These are phyloP conservation scores for Tretioscincus oriximinensis DNA, from an alignment of 2,113 vertebrate species.

Conservation along the genomic window DNA sequence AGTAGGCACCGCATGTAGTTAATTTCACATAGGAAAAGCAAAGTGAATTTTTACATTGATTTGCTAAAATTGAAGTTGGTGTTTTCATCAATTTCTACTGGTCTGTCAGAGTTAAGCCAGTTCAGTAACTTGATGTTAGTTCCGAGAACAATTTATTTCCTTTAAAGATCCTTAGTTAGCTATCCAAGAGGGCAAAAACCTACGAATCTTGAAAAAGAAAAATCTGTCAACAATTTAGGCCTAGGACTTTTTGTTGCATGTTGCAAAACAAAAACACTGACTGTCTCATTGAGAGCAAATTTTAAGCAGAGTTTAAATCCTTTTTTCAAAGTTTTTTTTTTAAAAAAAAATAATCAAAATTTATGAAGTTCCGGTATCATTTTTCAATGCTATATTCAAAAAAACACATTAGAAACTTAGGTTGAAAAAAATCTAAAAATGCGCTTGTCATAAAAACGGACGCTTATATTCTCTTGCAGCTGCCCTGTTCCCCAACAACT, in stretches of 20 bases:
- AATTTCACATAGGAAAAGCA: background rate
- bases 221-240: background rate
- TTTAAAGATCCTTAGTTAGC: background rate
- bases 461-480: constrained; percentile 59
- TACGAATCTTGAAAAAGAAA: background rate
- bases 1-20: background rate
- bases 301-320: constrained; percentile 8
- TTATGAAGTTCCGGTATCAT: background rate
- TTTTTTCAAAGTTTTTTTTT: background rate
- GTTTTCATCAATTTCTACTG: background rate
- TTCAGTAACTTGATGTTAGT: background rate
- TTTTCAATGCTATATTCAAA: background rate
- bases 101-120: background rate
- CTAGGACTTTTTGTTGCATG: background rate
- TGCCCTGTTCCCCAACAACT: constrained; percentile 69
- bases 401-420: background rate
- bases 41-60: background rate
- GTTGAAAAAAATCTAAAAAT: background rate
- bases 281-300: background rate
- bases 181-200: too few species aligned
- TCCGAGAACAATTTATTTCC: background rate
- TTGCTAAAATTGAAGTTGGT: background rate
- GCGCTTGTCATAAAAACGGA: background rate
- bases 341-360: too few species aligned
- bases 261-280: background rate